These are phyloP conservation scores for Rissa tridactyla DNA, from an alignment of 2,113 vertebrate species.

Conservation along the genomic window DNA sequence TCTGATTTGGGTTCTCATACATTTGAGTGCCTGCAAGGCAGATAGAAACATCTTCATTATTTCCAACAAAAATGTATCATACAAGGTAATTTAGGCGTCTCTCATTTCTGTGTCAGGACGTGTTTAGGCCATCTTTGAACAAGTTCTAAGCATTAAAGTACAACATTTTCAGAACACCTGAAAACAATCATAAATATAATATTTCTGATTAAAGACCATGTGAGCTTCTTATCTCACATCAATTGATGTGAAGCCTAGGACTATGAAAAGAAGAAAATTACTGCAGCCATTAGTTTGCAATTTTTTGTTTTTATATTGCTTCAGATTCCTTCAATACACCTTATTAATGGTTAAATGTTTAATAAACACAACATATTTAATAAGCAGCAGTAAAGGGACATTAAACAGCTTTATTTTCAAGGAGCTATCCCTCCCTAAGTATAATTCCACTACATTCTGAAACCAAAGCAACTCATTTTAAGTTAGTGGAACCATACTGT, in stretches of 20 bases:
- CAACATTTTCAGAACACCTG: not conserved
- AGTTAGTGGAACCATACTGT: not conserved
- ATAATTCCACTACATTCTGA: not conserved
- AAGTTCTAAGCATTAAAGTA: not conserved
- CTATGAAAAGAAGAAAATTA: not conserved
- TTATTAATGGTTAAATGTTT: not conserved
- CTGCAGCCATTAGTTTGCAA: not conserved
- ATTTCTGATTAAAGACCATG: not conserved
- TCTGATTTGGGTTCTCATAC: not conserved
- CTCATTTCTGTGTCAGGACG: not conserved
- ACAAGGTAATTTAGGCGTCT: not conserved
- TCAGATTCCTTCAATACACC: not conserved
- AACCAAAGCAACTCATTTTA: not conserved
- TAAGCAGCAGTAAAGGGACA: not conserved
- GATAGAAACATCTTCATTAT: not conserved
- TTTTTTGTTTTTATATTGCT: not conserved
- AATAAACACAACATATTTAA: not conserved
- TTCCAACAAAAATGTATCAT: not conserved
- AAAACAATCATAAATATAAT: not conserved
- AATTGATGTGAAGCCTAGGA: not conserved
- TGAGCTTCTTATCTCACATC: not conserved
- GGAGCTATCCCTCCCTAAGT: accelerated
- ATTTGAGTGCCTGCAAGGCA: not conserved
- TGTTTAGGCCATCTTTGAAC: not conserved
- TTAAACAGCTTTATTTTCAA: not conserved